These are phyloP conservation scores for Enoplosus armatus DNA, from an alignment of 2,797 vertebrate genomes.

Conservation along the genomic window DNA sequence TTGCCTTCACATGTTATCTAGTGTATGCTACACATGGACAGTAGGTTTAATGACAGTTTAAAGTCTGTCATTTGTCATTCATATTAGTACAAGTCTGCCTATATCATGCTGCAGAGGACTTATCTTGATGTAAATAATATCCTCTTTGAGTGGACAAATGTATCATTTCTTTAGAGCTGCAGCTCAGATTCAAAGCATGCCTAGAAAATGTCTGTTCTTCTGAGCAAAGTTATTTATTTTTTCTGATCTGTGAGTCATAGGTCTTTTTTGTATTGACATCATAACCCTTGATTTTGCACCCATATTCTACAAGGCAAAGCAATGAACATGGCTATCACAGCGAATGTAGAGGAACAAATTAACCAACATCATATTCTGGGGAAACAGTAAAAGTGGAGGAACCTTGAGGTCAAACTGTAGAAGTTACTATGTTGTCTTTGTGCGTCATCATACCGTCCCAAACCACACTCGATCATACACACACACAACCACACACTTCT, in stretches of 20 bases:
- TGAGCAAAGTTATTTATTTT: neutral
- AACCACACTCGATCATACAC: neutral
- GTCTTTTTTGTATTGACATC: neutral
- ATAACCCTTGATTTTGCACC: neutral
- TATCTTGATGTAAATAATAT: neutral
- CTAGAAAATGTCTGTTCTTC: neutral
- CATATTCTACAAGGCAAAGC: neutral
- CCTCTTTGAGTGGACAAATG: neutral
- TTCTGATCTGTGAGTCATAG: neutral
- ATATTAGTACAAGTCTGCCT: neutral
- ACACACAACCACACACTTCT: neutral
- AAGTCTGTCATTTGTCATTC: neutral
- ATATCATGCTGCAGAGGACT: neutral
- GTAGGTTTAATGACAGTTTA: neutral
- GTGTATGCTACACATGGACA: neutral
- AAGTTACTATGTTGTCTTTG: neutral
- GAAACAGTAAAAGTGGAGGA: neutral
- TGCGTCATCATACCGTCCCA: neutral
- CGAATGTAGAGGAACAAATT: neutral
- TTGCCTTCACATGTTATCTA: slow-evolving; percentile 1
- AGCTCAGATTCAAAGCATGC: slow-evolving; percentile 2
- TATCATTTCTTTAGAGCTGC: neutral
- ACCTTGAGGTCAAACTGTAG: neutral
- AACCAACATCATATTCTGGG: neutral
- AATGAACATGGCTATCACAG: neutral